Percentiles rank a stretch among this genome's conserved stretches.
These are phyloP conservation scores for Zaprionus capensis DNA, from an alignment of 1,140 invertebrate genomes.

Conservation along the genomic window DNA sequence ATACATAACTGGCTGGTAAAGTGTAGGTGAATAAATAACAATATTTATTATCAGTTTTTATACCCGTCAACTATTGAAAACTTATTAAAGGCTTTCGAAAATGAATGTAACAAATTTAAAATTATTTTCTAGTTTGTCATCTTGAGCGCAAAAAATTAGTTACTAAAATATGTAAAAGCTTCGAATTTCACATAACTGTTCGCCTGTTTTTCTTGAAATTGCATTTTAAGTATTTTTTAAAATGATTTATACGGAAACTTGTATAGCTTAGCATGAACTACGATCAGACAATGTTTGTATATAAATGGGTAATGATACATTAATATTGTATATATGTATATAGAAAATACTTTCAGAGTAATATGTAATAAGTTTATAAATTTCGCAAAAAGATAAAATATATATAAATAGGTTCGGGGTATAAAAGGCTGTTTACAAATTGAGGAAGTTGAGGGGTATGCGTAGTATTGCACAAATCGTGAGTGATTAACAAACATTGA, in stretches of 20 bases:
- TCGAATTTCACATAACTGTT: too few species aligned
- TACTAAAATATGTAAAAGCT: not conserved
- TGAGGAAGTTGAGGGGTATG: constrained; percentile 1
- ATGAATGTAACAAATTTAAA: not conserved
- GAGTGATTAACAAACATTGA: constrained; percentile 46
- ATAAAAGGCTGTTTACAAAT: constrained; percentile 65
- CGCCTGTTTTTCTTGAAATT: too few species aligned
- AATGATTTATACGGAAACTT: too few species aligned
- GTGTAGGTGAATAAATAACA: not conserved
- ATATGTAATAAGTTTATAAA: too few species aligned
- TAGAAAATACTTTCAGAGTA: too few species aligned
- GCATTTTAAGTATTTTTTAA: too few species aligned
- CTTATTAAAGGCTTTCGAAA: not conserved
- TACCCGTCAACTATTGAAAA: constrained; percentile 1
- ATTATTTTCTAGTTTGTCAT: too few species aligned
- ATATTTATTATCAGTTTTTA: constrained; percentile 1
- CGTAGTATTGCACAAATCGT: constrained; percentile 1
- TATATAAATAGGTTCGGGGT: constrained; percentile 16
- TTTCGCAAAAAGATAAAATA: too few species aligned
- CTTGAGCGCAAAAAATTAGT: not conserved
- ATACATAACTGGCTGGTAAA: not conserved
- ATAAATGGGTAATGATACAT: too few species aligned
- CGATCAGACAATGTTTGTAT: too few species aligned
- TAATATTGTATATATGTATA: too few species aligned
- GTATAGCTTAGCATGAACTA: too few species aligned